Evolutionary conservation across 2,888 invertebrate species (phyloP).

Genomic region (Caenorhabditis sp.): DNA sequence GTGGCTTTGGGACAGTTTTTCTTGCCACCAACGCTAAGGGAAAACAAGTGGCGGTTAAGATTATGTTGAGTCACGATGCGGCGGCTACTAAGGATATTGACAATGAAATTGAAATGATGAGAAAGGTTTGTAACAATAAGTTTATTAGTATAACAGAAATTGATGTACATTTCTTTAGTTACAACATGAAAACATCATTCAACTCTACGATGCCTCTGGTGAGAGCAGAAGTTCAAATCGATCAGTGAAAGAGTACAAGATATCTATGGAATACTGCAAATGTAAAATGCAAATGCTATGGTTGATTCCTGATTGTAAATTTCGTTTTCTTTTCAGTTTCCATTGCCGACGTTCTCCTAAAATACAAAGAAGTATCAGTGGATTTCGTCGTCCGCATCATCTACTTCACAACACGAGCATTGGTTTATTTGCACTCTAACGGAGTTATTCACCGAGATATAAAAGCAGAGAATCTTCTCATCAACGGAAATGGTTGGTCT

Average conservation of each 20-base stretch:
- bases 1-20: slow-evolving; percentile 62
- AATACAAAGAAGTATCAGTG: slow-evolving; percentile 51
- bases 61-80: slow-evolving; percentile 59
- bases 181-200: slow-evolving; percentile 60
- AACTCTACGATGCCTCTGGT: slow-evolving; percentile 52
- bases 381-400: slow-evolving; percentile 57
- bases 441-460: slow-evolving; percentile 61
- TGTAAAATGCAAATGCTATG: slow-evolving; percentile 31
- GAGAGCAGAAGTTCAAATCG: slow-evolving; percentile 38
- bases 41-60: slow-evolving; percentile 56
- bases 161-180: slow-evolving; percentile 17
- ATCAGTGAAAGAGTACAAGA: slow-evolving; percentile 58
- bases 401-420: slow-evolving; percentile 43
- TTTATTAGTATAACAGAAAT: not conserved
- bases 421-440: slow-evolving; percentile 50
- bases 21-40: slow-evolving; percentile 49
- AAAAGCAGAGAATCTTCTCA: slow-evolving; percentile 64
- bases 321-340: slow-evolving; percentile 40
- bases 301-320: not conserved
- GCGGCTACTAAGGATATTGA: slow-evolving; percentile 57
- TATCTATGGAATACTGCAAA: slow-evolving; percentile 61
- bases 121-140: slow-evolving; percentile 19
- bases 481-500: slow-evolving; percentile 55
- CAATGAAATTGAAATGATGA: slow-evolving; percentile 62
- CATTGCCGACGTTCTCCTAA: slow-evolving; percentile 55